phyloP scores from a whole-genome alignment of 2,888 invertebrate species.

The Entomobrya multifasciata region DNA sequence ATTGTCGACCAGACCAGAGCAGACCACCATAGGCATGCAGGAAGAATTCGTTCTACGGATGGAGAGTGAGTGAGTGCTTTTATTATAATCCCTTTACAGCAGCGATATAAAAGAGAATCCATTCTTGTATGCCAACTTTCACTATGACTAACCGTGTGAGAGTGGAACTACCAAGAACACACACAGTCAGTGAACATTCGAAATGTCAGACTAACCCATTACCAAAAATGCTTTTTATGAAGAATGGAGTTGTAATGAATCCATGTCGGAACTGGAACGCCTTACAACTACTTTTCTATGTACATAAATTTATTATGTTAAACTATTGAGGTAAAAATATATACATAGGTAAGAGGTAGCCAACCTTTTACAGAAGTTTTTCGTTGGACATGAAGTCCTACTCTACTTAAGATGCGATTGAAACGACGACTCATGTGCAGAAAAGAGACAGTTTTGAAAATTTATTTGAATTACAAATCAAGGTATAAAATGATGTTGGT shows the following conservation, averaged over 20 bases:
- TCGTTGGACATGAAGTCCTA: background rate
- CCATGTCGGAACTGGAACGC: slow-evolving; percentile 5
- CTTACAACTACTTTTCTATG: background rate
- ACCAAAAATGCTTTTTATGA: slow-evolving; percentile 31
- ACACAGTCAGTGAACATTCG: slow-evolving; percentile 11
- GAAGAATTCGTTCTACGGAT: too few species aligned
- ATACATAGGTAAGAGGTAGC: too few species aligned
- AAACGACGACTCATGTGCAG: background rate
- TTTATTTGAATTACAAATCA: slow-evolving; percentile 9
- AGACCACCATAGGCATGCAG: too few species aligned
- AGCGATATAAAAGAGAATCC: background rate
- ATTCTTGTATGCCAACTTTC: background rate
- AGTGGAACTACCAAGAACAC: background rate
- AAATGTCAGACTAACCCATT: slow-evolving; percentile 29
- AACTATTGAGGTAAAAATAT: too few species aligned
- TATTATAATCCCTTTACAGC: too few species aligned
- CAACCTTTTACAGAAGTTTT: too few species aligned
- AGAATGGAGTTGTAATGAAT: slow-evolving; percentile 31
- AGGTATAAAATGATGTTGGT: background rate
- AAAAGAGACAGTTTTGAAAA: background rate
- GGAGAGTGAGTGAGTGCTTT: too few species aligned
- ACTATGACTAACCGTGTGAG: background rate
- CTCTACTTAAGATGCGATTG: background rate
- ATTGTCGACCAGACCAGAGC: too few species aligned
- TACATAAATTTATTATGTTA: too few species aligned